These are phyloP conservation scores for Gobiocypris rarus DNA, from an alignment of 2,113 vertebrate species.

Conservation along the genomic window DNA sequence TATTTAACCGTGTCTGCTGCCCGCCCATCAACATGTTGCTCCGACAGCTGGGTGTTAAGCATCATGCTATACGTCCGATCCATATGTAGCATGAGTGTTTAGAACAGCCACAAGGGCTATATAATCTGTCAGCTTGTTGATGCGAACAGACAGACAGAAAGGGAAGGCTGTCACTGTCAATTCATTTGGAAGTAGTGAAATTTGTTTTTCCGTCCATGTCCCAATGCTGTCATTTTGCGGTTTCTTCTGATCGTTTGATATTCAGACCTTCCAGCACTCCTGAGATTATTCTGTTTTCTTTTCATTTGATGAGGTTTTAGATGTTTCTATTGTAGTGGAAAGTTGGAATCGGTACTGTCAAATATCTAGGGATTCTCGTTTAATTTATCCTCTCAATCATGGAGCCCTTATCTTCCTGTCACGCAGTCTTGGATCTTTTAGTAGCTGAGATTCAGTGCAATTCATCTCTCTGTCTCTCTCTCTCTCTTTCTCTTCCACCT, in stretches of 20 bases:
- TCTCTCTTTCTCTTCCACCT: neutral
- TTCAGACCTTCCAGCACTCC: conserved; percentile 11
- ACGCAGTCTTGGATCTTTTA: conserved; percentile 7
- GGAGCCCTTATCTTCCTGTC: conserved; percentile 41
- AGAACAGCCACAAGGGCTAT: neutral
- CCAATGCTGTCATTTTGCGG: neutral
- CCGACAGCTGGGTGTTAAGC: neutral
- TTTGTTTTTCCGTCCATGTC: neutral
- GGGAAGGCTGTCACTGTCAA: neutral
- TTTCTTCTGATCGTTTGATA: conserved; percentile 9
- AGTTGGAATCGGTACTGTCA: neutral
- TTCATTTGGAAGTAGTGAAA: conserved; percentile 12
- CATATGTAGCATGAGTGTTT: neutral
- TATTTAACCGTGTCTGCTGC: conserved; percentile 2
- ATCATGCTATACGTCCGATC: neutral
- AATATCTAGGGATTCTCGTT: conserved; percentile 31
- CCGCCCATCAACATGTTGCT: neutral
- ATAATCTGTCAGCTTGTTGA: conserved; percentile 9
- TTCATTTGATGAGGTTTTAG: conserved; percentile 7
- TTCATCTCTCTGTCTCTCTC: conserved; percentile 44
- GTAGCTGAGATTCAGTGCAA: neutral
- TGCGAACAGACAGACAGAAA: neutral
- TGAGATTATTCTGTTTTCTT: conserved; percentile 19
- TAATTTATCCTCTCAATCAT: conserved; percentile 42
- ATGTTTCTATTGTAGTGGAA: neutral